Evolutionary conservation across 1,140 invertebrate species (phyloP), one percentile per base, ranked within the genome.

Genomic region (Paracyclopina nana): DNA sequence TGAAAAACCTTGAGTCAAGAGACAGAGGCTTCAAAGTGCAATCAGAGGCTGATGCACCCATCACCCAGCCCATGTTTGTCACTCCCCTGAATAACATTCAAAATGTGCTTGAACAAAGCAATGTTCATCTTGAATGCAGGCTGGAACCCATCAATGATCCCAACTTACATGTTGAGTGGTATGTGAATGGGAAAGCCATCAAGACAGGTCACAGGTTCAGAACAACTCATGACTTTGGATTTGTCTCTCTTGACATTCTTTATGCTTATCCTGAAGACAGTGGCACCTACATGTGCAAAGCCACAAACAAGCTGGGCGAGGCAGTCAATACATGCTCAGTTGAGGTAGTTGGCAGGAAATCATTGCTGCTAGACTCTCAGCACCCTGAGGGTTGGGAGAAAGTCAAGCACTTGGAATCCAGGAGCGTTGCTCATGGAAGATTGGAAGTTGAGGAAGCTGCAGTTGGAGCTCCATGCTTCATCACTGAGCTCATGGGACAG

Each of bases 61-160:
- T 77, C 58, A 77, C 87, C 62, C 78, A 81, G 63, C 82, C 82
- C 54, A 76, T 85, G 3, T 90, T 90, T 69, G 67, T 84, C 0
- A 87, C 82, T 6, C 79, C 85, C 28, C 68, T 91, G 1, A 80
- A 76, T 52, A 71, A 77, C 61, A 67, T 86, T 48, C 81, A 88
- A 60, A 78, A 82, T 61, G 61, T 87, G 9, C 82, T 82, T 63
- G 88, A 92, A 72, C 81, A 82, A 42, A 82, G 90, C 60, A 81
- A 84, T 55, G 81, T 83, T 55, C 90, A 96, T 68, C 73, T 97
- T 55, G 92, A 97, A 71, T 91, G 85, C 60, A 76, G 86, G 50
- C 79, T 97, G 14, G 82, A 92, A 59, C 92, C 91, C 9, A 82
- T 95, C 54, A 92, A 91, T 60, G 91, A 97, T 65, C 76, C 90